A percentile compares a stretch with the other conserved stretches of the same genome.
These are phyloP conservation scores for Heliconius nattereri DNA, from an alignment of 1,140 invertebrate genomes.

Conservation along the genomic window DNA sequence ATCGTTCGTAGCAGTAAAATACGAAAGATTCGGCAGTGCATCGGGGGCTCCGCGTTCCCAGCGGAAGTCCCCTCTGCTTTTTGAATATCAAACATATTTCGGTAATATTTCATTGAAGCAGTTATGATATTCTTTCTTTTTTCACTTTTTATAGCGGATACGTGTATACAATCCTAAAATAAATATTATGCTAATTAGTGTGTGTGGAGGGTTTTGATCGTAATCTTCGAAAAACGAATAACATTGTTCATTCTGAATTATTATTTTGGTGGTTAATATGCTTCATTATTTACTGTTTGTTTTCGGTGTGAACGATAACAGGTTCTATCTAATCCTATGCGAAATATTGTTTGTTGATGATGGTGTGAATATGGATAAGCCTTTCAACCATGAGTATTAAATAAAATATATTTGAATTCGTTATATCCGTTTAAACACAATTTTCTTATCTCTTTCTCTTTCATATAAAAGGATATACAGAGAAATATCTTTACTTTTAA, in stretches of 20 bases:
- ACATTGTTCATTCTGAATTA: background rate
- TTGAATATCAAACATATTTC: conserved; percentile 79
- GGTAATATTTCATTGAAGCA: conserved; percentile 77
- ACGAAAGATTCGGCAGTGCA: conserved; percentile 58
- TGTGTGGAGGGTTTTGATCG: conserved; percentile 33
- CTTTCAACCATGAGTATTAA: too few species aligned
- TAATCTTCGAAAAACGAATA: conserved; percentile 19
- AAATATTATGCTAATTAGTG: conserved; percentile 45
- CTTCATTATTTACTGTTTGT: background rate
- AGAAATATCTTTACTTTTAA: too few species aligned
- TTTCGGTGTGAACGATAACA: background rate
- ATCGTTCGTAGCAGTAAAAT: conserved; percentile 78
- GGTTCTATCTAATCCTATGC: too few species aligned
- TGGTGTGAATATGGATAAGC: too few species aligned
- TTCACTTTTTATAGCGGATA: conserved; percentile 60
- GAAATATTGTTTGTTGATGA: too few species aligned
- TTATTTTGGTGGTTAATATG: background rate
- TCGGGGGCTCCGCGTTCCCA: conserved; percentile 56
- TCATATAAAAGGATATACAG: too few species aligned
- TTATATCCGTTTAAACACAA: too few species aligned
- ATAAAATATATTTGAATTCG: too few species aligned
- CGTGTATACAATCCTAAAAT: conserved; percentile 66
- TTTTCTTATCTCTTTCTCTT: too few species aligned
- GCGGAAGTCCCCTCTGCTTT: conserved; percentile 73
- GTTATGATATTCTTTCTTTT: conserved; percentile 79